These are phyloP conservation scores for Cydia amplana DNA, from an alignment of 1,140 invertebrate genomes.

Conservation along the genomic window DNA sequence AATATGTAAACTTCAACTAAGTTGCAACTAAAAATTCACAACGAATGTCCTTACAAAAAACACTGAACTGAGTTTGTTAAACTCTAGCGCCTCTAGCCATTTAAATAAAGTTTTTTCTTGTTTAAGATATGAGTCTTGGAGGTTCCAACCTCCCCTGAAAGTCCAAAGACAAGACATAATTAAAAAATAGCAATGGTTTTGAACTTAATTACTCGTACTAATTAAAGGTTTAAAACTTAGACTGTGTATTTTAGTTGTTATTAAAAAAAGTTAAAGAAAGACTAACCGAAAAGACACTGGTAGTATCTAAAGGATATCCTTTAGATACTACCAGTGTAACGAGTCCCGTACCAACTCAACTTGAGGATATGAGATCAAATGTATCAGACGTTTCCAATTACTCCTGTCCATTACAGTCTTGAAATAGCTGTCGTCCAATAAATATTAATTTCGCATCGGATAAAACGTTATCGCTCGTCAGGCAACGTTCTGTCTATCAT, in stretches of 20 bases:
- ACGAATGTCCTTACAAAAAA: too few relatives aligned
- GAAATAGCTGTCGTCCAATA: conserved; percentile 31
- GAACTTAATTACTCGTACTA: not conserved
- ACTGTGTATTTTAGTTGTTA: not conserved
- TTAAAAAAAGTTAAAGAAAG: too few relatives aligned
- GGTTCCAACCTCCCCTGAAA: too few relatives aligned
- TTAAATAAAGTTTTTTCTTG: too few relatives aligned
- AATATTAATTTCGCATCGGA: conserved; percentile 34
- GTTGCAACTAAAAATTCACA: not conserved
- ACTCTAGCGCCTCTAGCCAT: too few relatives aligned
- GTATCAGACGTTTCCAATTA: conserved; percentile 22
- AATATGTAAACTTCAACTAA: not conserved
- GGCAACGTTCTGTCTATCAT: conserved; percentile 55
- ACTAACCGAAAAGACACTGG: too few relatives aligned
- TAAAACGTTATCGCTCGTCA: conserved; percentile 44
- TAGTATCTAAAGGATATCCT: too few relatives aligned
- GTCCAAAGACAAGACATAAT: too few relatives aligned
- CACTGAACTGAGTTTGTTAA: not conserved
- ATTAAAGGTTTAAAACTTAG: not conserved
- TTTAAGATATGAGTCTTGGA: too few relatives aligned
- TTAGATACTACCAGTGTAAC: not conserved
- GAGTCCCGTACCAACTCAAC: too few relatives aligned
- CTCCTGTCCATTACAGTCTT: conserved; percentile 19
- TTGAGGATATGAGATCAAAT: conserved; percentile 15
- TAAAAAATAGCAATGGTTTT: not conserved